Percentiles rank a stretch among this genome's conserved stretches.
Evolutionary conservation across 2,797 vertebrate species (phyloP).

Genomic region (Scarus forsteni): DNA sequence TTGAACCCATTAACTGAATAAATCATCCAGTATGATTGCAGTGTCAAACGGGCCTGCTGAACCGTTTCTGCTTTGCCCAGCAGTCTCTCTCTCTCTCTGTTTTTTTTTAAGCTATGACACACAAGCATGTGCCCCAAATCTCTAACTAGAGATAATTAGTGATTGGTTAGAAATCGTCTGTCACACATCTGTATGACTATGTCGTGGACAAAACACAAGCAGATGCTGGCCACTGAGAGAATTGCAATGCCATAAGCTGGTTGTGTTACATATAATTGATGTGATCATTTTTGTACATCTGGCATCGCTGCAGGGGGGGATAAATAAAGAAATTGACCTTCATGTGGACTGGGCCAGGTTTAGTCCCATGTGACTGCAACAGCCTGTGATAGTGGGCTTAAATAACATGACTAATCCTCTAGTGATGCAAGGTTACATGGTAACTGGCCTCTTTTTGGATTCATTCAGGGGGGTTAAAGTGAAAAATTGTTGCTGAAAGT

Average conservation of each 20-base stretch:
- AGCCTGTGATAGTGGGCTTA: not conserved
- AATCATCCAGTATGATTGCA: conserved; percentile 58
- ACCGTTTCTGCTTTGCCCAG: conserved; percentile 53
- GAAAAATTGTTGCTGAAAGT: not conserved
- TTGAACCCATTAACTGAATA: conserved; percentile 68
- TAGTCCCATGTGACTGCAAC: conserved; percentile 8
- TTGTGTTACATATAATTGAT: conserved; percentile 35
- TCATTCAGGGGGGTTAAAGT: not conserved
- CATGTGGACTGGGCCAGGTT: not conserved
- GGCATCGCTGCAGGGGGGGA: not conserved
- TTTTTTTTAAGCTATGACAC: conserved; percentile 48
- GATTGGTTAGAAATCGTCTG: conserved; percentile 38
- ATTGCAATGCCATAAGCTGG: conserved; percentile 37
- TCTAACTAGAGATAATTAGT: conserved; percentile 46
- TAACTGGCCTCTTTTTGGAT: conserved; percentile 2
- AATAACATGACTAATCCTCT: conserved; percentile 1
- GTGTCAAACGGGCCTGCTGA: conserved; percentile 58
- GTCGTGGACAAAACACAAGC: conserved; percentile 33
- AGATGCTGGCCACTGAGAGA: conserved; percentile 33
- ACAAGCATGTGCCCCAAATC: conserved; percentile 28
- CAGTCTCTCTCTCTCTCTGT: conserved; percentile 39
- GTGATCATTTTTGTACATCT: conserved; percentile 23
- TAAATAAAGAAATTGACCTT: conserved; percentile 9
- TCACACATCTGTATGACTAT: conserved; percentile 21
- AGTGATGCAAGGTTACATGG: not conserved